Conservation (phyloP, 2,888 invertebrate species). For the Lasioglossum malachurum region DNA sequence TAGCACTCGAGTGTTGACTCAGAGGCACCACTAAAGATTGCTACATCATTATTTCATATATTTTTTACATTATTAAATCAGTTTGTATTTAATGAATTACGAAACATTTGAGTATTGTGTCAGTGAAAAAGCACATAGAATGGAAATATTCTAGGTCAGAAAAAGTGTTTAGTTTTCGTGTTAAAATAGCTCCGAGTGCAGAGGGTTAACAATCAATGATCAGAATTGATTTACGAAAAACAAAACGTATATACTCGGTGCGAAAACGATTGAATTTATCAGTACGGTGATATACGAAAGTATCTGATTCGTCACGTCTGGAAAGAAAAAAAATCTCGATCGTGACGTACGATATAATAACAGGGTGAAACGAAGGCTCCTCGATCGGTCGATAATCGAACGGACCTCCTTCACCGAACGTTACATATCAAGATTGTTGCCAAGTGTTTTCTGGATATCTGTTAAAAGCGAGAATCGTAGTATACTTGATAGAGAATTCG, state of each 20-base stretch:
- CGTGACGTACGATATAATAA: conserved; percentile 31
- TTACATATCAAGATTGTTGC: conserved; percentile 81
- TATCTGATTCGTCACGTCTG: background rate
- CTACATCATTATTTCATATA: no score
- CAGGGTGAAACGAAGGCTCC: conserved; percentile 48
- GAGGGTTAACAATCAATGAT: background rate
- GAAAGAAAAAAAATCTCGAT: conserved; percentile 22
- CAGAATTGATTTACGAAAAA: background rate
- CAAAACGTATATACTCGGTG: background rate
- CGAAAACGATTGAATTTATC: conserved; percentile 8
- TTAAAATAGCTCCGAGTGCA: no score
- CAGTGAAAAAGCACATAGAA: no score
- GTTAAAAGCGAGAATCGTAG: conserved; percentile 63
- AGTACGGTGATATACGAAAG: background rate
- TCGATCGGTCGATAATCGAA: conserved; percentile 42
- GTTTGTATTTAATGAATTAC: no score
- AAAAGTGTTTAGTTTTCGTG: no score
- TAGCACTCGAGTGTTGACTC: no score
- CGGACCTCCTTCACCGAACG: conserved; percentile 76
- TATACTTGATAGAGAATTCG: conserved; percentile 58
- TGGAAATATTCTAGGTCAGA: no score
- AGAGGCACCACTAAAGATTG: no score
- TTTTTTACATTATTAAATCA: no score
- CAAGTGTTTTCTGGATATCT: conserved; percentile 75
- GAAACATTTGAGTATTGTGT: no score